Evolutionary conservation across 2,888 invertebrate species (phyloP).

Genomic region (Holacanthella duospinosa): DNA sequence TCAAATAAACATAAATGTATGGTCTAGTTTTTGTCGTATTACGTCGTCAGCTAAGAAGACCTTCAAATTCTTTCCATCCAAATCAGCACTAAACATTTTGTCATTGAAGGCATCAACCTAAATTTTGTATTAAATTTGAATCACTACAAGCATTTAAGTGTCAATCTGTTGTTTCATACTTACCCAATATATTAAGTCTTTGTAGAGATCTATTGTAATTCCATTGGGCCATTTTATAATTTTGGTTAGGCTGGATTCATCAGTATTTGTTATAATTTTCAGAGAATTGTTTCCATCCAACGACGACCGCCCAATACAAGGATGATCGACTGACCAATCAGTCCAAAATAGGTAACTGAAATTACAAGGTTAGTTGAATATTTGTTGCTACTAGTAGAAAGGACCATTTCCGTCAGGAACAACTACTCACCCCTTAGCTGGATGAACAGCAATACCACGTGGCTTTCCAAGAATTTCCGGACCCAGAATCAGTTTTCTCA

Average conservation of each 20-base stretch:
- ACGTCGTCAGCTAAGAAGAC: slow-evolving; percentile 54
- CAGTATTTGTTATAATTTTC: slow-evolving; percentile 48
- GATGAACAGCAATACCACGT: slow-evolving; percentile 72
- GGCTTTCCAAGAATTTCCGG: slow-evolving; percentile 58
- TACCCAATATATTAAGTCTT: slow-evolving; percentile 71
- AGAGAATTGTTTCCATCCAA: slow-evolving; percentile 63
- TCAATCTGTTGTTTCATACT: not conserved
- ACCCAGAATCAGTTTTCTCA: slow-evolving; percentile 65
- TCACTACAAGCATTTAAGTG: not conserved
- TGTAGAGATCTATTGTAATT: slow-evolving; percentile 69
- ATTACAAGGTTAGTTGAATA: not conserved
- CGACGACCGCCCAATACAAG: slow-evolving; percentile 66
- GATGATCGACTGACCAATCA: slow-evolving; percentile 69
- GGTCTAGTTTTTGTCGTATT: slow-evolving; percentile 2
- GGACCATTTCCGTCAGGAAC: no score
- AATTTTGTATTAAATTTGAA: no score
- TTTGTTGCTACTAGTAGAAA: no score
- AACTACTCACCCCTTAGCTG: slow-evolving; percentile 52
- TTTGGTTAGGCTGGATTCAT: slow-evolving; percentile 42
- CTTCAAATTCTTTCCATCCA: slow-evolving; percentile 57
- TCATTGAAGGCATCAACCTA: slow-evolving; percentile 63
- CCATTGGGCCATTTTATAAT: slow-evolving; percentile 76
- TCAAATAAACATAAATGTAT: not conserved
- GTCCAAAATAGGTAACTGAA: slow-evolving; percentile 65
- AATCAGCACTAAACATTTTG: slow-evolving; percentile 64